Conservation (phyloP, 2,113 vertebrate genomes). For the Calypte anna region DNA sequence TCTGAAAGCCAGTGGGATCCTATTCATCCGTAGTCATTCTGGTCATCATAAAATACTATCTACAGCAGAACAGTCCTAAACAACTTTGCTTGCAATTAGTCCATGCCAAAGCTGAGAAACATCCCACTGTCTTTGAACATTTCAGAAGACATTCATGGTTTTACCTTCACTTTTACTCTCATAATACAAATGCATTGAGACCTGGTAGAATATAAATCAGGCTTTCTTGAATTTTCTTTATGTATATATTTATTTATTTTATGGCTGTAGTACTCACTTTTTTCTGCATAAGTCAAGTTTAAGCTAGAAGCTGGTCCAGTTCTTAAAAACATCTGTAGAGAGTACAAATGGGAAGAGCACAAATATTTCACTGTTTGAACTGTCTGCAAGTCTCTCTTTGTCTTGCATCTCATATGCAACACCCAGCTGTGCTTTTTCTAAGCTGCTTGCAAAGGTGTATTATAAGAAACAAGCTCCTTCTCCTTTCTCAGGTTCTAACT, state of each 20-base stretch:
- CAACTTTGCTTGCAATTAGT: neutral
- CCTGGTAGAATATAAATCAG: neutral
- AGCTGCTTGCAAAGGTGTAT: neutral
- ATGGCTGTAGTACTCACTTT: rapidly evolving
- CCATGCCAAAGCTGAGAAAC: neutral
- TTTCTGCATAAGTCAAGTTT: neutral
- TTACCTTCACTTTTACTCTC: neutral
- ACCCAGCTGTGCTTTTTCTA: neutral
- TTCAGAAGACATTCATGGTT: neutral
- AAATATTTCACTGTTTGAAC: neutral
- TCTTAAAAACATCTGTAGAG: neutral
- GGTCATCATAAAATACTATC: neutral
- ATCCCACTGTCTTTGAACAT: neutral
- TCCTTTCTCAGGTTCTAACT: neutral
- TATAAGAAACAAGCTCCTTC: neutral
- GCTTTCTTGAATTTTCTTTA: neutral
- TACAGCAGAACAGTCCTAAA: neutral
- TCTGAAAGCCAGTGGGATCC: neutral
- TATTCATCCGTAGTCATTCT: neutral
- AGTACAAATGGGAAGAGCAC: neutral
- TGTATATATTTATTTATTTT: neutral
- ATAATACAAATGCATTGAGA: neutral
- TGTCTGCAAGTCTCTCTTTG: neutral
- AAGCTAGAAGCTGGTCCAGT: neutral
- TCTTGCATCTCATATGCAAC: neutral